These are phyloP conservation scores for Drosophila azteca DNA, from an alignment of 1,140 invertebrate genomes.

Conservation along the genomic window DNA sequence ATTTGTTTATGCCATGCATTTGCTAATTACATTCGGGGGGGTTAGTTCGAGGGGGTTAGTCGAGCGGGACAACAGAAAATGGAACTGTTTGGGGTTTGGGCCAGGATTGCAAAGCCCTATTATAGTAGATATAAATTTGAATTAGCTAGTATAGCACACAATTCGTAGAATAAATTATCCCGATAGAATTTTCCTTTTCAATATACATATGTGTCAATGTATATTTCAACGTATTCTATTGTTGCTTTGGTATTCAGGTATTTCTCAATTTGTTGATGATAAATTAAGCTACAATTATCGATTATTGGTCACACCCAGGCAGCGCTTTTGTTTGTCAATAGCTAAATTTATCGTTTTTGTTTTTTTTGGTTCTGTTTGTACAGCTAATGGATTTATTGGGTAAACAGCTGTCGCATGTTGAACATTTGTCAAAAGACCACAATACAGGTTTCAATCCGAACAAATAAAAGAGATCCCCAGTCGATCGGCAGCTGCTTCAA, in stretches of 20 bases:
- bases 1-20: constrained; percentile 29
- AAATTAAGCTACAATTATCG: constrained; percentile 67
- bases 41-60: neutral
- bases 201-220: no score
- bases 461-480: constrained; percentile 32
- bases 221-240: neutral
- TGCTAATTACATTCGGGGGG: constrained; percentile 24
- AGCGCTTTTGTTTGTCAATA: constrained; percentile 60
- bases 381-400: constrained; percentile 80
- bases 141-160: no score
- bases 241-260: neutral
- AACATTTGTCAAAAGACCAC: constrained; percentile 73
- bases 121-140: no score
- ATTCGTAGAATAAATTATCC: no score
- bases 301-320: constrained; percentile 67
- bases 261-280: constrained; percentile 44
- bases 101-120: no score
- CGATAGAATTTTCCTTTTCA: no score
- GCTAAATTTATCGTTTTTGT: constrained; percentile 55
- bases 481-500: constrained; percentile 14
- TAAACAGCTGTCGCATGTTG: constrained; percentile 77
- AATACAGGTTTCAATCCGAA: constrained; percentile 61
- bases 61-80: neutral
- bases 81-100: no score
- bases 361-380: constrained; percentile 54